phyloP scores from a whole-genome alignment of 2,113 vertebrate genomes.

The Columba livia region DNA sequence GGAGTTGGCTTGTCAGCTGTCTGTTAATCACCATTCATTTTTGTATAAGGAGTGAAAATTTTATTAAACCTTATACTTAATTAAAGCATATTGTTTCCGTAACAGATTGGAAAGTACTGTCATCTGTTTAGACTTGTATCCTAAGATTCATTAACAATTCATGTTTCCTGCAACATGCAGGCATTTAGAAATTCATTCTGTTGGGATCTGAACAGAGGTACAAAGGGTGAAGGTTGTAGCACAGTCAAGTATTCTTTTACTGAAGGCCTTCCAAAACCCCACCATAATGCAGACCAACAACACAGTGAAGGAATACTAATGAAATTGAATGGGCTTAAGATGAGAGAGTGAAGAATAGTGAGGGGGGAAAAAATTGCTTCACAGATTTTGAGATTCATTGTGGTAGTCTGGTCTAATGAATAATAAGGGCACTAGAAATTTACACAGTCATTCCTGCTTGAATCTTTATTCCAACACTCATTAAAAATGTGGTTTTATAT shows the following conservation, averaged over 20 bases:
- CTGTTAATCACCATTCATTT: conserved; percentile 53
- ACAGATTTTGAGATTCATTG: not conserved
- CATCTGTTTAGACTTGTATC: conserved; percentile 45
- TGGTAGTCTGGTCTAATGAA: not conserved
- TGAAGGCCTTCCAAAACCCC: conserved; percentile 24
- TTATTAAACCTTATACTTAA: conserved; percentile 54
- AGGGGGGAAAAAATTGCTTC: not conserved
- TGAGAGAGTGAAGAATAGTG: not conserved
- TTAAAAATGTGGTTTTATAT: not conserved
- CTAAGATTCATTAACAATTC: conserved; percentile 34
- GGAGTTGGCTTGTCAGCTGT: conserved; percentile 14
- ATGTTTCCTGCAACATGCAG: conserved; percentile 28
- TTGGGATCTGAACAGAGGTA: not conserved
- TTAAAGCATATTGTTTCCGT: conserved; percentile 40
- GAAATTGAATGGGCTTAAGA: conserved; percentile 6
- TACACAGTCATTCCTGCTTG: not conserved
- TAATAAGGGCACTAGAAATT: not conserved
- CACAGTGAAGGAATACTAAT: conserved; percentile 34
- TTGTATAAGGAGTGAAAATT: conserved; percentile 48
- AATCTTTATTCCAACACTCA: not conserved
- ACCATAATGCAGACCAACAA: conserved; percentile 30
- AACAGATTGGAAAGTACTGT: conserved; percentile 41
- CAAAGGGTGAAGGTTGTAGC: conserved; percentile 27
- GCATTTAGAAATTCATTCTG: conserved; percentile 42
- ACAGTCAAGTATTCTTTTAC: conserved; percentile 28